phyloP scores from a whole-genome alignment of 1,140 invertebrate genomes.

The Pseudomyrmex concolor region DNA sequence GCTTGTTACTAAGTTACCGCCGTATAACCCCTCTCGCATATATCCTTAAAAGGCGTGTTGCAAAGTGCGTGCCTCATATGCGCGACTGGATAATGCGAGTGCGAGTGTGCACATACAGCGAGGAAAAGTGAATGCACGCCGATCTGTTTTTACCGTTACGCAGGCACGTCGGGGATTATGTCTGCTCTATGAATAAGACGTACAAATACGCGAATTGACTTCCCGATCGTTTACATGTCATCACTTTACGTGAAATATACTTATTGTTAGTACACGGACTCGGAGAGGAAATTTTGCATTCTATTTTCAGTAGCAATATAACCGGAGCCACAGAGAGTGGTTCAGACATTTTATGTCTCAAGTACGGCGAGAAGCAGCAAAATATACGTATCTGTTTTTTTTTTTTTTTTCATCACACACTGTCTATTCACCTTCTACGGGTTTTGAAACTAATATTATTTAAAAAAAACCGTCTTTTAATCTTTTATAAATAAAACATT shows the following conservation, averaged over 20 bases:
- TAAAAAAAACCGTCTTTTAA: conserved; percentile 15
- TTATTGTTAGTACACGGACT: no score
- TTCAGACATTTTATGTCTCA: not conserved
- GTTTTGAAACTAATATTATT: conserved; percentile 26
- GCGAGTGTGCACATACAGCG: conserved; percentile 13
- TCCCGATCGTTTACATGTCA: conserved; percentile 63
- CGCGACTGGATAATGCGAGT: conserved; percentile 23
- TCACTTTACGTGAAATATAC: conserved; percentile 25
- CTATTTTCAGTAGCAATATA: conserved; percentile 30
- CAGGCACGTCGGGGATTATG: conserved; percentile 70
- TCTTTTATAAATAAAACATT: conserved; percentile 12
- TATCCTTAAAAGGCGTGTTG: conserved; percentile 60
- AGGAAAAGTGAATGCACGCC: conserved; percentile 73
- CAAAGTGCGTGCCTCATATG: conserved; percentile 56
- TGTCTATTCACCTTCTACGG: not conserved
- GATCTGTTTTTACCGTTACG: conserved; percentile 74
- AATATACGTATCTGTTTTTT: not conserved
- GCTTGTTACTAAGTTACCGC: conserved; percentile 11
- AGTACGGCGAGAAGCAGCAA: not conserved
- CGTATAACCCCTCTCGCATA: conserved; percentile 1
- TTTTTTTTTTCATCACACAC: not conserved
- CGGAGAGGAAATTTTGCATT: not conserved
- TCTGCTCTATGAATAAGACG: conserved; percentile 69
- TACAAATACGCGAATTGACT: conserved; percentile 68
- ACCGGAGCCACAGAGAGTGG: not conserved